Base-by-base conservation (phyloP, 1,140 invertebrate genomes). In the Musca domestica region DNA sequence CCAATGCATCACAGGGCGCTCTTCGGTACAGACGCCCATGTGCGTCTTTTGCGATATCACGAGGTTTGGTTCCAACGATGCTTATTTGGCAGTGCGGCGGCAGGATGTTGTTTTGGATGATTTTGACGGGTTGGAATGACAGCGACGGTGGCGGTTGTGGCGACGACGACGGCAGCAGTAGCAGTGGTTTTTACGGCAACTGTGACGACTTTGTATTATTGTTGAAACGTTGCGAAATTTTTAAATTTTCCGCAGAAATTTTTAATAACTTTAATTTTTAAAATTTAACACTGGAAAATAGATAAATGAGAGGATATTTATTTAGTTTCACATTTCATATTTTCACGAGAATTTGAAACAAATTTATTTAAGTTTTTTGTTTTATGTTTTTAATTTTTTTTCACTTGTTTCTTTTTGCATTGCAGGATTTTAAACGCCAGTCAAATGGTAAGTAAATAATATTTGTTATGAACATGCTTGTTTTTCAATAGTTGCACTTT, bases 1-100 rank as follows among this genome's bases (percentile, higher is more conserved):
- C 80, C 80, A 81, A 81, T 81, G 80, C 80, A 81, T 81, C 80
- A 81, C 80, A 81, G 80, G 80, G 80, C 80, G 80, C 80, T 81
- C 80, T 72, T 81, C 80, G 75, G 78, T 81, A 73, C 80, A 81
- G 78, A 81, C 80, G 80, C 80, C 80, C 80, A 81, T 81, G 79
- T 81, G 79, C 79, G 79, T 76, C 79, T 81, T 79, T 81, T 79
- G 75, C 70, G 75, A 77, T 78, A 73, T 75, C 72, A 74, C 79
- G 70, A 74, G 75, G 76, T 77, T 77, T 78, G 76, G 78, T 78
- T 76, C 75, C 77, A 81, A 81, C 70, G 76, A 81, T 77, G 46
- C 61, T 68, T 63, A 68, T 54, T 65, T 61, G 56, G 56, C 56
- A 61, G 56, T 61, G 56, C 56, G 56, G 56, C 56, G 56, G 56